A percentile compares a stretch with the other conserved stretches of the same genome.
Conservation (phyloP, 64 coral and sea anemone genomes). For the Anthopleura sola region DNA sequence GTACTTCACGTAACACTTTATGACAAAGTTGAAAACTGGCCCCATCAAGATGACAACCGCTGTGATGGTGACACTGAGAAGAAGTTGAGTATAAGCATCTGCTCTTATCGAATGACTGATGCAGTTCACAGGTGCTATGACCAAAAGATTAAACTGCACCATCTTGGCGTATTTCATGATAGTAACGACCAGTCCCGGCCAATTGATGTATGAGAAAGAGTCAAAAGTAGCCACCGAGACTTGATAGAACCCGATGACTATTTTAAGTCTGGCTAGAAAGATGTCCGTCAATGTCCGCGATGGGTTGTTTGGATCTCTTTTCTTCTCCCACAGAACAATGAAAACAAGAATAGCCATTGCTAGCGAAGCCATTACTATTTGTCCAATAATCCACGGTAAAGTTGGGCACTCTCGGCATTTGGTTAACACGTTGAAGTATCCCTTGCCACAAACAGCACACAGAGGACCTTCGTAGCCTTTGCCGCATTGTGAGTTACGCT, state of each 20-base stretch:
- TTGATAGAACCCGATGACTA: constrained; percentile 70
- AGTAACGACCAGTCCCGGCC: background rate
- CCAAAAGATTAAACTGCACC: constrained; percentile 12
- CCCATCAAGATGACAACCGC: background rate
- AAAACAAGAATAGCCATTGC: background rate
- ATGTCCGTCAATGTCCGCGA: constrained; percentile 22
- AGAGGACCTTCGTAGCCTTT: constrained; percentile 39
- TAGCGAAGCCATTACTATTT: background rate
- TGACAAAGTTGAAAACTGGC: background rate
- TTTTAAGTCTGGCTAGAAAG: constrained; percentile 46
- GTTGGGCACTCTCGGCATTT: constrained; percentile 31
- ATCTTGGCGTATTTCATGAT: constrained; percentile 8
- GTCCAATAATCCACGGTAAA: background rate
- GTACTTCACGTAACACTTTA: background rate
- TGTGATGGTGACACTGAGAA: background rate
- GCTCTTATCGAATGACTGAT: background rate
- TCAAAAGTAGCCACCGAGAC: constrained; percentile 3
- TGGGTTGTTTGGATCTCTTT: background rate
- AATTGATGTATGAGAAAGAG: background rate
- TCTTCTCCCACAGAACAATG: background rate
- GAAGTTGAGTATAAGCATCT: background rate
- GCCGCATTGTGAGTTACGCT: constrained; percentile 12
- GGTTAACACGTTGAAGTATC: constrained; percentile 22
- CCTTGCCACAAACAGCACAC: constrained; percentile 29
- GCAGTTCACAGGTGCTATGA: constrained; percentile 4